phyloP scores from a whole-genome alignment of 1,140 invertebrate species.

The Lerema accius region DNA sequence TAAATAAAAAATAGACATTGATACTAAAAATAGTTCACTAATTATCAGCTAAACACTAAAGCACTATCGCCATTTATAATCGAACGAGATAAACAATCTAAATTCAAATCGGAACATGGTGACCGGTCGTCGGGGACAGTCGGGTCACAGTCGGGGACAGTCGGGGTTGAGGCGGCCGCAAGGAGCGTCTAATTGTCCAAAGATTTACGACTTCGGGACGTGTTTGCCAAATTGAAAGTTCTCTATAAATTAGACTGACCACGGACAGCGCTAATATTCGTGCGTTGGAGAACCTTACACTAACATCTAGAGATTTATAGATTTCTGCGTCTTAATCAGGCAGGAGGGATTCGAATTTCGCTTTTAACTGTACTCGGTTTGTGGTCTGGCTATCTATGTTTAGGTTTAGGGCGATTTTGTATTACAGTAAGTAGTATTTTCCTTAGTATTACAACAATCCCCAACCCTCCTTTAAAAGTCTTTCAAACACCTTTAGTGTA shows the following conservation, averaged over 20 bases:
- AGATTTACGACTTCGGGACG: constrained; percentile 62
- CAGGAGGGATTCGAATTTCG: not conserved
- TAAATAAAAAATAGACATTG: no score
- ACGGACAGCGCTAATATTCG: constrained; percentile 35
- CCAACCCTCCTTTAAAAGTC: no score
- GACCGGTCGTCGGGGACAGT: constrained; percentile 43
- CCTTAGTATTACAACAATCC: no score
- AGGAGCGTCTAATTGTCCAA: constrained; percentile 64
- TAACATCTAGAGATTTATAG: constrained; percentile 29
- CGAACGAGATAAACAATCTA: constrained; percentile 32
- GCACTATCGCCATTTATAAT: constrained; percentile 3
- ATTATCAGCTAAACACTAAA: not conserved
- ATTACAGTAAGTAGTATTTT: no score
- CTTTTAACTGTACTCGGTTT: not conserved
- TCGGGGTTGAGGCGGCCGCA: no score
- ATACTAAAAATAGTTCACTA: no score
- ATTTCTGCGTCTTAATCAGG: constrained; percentile 5
- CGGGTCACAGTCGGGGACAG: constrained; percentile 29
- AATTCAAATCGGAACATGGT: constrained; percentile 34
- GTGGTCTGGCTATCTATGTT: no score
- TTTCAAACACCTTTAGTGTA: no score
- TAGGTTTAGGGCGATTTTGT: no score
- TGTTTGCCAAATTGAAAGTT: constrained; percentile 75
- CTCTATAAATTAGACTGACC: constrained; percentile 64
- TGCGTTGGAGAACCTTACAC: constrained; percentile 9